phyloP scores from a whole-genome alignment of 1,140 invertebrate genomes.

The Monomorium pharaonis region DNA sequence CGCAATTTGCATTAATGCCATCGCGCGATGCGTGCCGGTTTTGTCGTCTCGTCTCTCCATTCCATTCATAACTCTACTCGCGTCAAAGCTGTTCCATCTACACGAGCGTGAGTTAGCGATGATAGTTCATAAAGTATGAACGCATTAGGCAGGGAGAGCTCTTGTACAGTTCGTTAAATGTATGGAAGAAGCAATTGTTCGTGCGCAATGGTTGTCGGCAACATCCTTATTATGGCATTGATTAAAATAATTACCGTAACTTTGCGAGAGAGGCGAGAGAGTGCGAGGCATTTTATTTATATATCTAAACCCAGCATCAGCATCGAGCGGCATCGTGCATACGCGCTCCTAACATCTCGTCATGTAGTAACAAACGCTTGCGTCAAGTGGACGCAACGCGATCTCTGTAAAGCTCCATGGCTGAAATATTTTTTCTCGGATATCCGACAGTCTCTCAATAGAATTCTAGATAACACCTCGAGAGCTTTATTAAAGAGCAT shows the following conservation, averaged over 20 bases:
- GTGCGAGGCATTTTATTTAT: constrained; percentile 39
- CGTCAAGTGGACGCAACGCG: constrained; percentile 28
- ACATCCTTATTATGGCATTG: constrained; percentile 73
- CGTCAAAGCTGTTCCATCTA: constrained; percentile 5
- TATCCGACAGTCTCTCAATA: not conserved
- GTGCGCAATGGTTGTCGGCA: constrained; percentile 44
- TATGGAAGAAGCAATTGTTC: constrained; percentile 67
- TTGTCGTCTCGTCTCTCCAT: constrained; percentile 6
- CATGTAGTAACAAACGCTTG: constrained; percentile 39
- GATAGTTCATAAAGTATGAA: constrained; percentile 60
- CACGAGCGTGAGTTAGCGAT: constrained; percentile 51
- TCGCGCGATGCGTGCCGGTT: constrained; percentile 18
- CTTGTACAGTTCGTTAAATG: constrained; percentile 52
- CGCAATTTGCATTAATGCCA: constrained; percentile 42
- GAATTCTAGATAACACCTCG: not conserved
- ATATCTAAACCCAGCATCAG: not conserved
- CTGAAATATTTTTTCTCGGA: not conserved
- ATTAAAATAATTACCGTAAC: constrained; percentile 74
- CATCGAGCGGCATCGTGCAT: not conserved
- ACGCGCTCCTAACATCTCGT: constrained; percentile 19
- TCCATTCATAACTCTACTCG: constrained; percentile 64
- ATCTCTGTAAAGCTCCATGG: not conserved
- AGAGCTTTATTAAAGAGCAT: not conserved
- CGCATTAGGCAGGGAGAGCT: constrained; percentile 16
- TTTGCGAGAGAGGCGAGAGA: constrained; percentile 4